Evolutionary conservation across 2,888 invertebrate species (phyloP).

Genomic region (Mycogona germanica): DNA sequence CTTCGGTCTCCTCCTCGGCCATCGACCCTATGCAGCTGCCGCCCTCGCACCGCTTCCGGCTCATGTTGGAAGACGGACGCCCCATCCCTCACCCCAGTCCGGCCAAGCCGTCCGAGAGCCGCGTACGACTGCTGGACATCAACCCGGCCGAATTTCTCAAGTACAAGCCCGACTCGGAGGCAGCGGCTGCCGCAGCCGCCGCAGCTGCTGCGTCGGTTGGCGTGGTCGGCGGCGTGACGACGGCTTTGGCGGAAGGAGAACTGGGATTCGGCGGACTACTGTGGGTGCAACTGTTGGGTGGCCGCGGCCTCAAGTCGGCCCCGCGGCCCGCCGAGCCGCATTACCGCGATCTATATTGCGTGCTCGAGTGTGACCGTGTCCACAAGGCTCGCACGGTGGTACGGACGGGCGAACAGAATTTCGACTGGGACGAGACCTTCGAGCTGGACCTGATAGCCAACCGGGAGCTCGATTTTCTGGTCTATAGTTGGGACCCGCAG

Average conservation of each 20-base stretch:
- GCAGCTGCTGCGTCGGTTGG: constrained; percentile 32
- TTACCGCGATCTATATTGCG: constrained; percentile 86
- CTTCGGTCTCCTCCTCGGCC: no score
- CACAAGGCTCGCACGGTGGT: constrained; percentile 96
- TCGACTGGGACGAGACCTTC: constrained; percentile 99
- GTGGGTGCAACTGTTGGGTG: constrained; percentile 80
- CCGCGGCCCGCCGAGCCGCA: constrained; percentile 33
- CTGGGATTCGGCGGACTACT: constrained; percentile 69
- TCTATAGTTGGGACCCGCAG: constrained; percentile 99
- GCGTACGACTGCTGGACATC: constrained; percentile 48
- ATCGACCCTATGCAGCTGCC: constrained; percentile 16
- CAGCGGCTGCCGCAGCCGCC: constrained; percentile 11
- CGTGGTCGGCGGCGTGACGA: constrained; percentile 15
- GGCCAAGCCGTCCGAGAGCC: constrained; percentile 29
- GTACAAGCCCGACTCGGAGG: constrained; percentile 59
- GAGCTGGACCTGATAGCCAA: constrained; percentile 93
- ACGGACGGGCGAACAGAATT: constrained; percentile 87
- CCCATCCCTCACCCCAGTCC: constrained; percentile 21
- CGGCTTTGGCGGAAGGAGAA: constrained; percentile 35
- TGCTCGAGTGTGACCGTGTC: constrained; percentile 90
- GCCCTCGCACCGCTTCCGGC: constrained; percentile 65
- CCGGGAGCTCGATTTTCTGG: constrained; percentile 84
- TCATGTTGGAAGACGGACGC: constrained; percentile 48
- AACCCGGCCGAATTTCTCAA: constrained; percentile 86
- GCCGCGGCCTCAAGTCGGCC: constrained; percentile 64